These are phyloP conservation scores for Apotomis capreana DNA, from an alignment of 2,888 invertebrate species.

Conservation along the genomic window DNA sequence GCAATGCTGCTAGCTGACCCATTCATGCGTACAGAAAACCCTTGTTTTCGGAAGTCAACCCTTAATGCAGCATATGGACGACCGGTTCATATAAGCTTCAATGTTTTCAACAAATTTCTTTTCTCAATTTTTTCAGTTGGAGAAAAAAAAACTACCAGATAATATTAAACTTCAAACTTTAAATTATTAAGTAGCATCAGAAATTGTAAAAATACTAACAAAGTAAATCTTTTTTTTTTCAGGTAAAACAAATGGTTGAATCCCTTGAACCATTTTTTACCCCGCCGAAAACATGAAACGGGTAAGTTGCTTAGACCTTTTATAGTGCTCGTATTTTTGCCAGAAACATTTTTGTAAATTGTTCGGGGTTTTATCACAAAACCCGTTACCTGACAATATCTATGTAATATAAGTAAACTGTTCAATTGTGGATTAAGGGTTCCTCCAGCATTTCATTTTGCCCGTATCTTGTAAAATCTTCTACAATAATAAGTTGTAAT, in stretches of 20 bases:
- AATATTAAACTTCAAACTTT: too few species aligned
- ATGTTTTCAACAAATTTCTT: background rate
- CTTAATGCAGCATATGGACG: slow-evolving; percentile 24
- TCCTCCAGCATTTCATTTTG: too few species aligned
- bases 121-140: too few species aligned
- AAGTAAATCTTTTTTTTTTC: slow-evolving; percentile 47
- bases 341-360: too few species aligned
- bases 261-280: slow-evolving; percentile 49
- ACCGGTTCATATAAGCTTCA: slow-evolving; percentile 8
- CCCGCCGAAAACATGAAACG: slow-evolving; percentile 66
- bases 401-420: too few species aligned
- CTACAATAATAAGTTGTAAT: too few species aligned
- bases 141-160: too few species aligned
- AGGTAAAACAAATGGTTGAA: slow-evolving; percentile 66
- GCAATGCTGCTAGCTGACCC: background rate
- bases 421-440: too few species aligned
- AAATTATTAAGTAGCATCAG: too few species aligned
- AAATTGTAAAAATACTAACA: background rate
- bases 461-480: too few species aligned
- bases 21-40: slow-evolving; percentile 11
- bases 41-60: slow-evolving; percentile 24
- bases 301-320: slow-evolving; percentile 57
- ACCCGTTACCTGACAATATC: too few species aligned
- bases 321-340: background rate
- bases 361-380: too few species aligned